phyloP scores from a whole-genome alignment of 2,888 invertebrate genomes.

The Pollenia angustigena region DNA sequence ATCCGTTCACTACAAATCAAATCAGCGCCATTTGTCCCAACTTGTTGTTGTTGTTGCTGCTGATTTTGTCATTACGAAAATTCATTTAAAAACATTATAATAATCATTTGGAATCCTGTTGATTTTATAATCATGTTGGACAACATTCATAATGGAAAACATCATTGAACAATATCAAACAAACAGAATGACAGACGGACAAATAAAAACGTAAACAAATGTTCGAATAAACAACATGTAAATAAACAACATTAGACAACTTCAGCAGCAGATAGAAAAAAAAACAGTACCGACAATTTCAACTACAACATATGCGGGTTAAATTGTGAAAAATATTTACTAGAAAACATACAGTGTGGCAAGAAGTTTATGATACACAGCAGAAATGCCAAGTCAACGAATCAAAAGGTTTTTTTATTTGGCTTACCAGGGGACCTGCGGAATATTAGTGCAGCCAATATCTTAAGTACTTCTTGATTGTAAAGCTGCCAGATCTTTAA shows the following conservation, averaged over 20 bases:
- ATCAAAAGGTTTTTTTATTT: too few species aligned
- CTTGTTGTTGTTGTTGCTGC: not conserved
- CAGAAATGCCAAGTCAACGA: too few species aligned
- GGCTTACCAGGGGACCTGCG: too few species aligned
- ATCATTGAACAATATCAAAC: slow-evolving; percentile 19
- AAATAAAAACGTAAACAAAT: not conserved
- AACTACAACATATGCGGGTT: slow-evolving; percentile 39
- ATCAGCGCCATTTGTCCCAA: slow-evolving; percentile 39
- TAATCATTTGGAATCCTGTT: slow-evolving; percentile 64
- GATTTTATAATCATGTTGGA: slow-evolving; percentile 65
- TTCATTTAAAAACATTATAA: slow-evolving; percentile 30
- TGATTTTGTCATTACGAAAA: slow-evolving; percentile 17
- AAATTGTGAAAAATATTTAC: not conserved
- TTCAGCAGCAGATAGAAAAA: not conserved
- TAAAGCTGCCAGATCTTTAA: too few species aligned
- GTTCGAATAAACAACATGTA: not conserved
- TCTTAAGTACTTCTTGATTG: too few species aligned
- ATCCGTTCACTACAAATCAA: slow-evolving; percentile 32
- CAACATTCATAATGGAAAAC: slow-evolving; percentile 49
- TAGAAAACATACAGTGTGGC: not conserved
- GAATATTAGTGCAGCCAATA: too few species aligned
- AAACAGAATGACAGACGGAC: slow-evolving; percentile 4
- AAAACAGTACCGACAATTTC: not conserved
- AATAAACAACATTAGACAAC: slow-evolving; percentile 13
- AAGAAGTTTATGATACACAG: not conserved